Conservation (phyloP, 2,888 invertebrate species). For the Synanthedon andrenaeformis region DNA sequence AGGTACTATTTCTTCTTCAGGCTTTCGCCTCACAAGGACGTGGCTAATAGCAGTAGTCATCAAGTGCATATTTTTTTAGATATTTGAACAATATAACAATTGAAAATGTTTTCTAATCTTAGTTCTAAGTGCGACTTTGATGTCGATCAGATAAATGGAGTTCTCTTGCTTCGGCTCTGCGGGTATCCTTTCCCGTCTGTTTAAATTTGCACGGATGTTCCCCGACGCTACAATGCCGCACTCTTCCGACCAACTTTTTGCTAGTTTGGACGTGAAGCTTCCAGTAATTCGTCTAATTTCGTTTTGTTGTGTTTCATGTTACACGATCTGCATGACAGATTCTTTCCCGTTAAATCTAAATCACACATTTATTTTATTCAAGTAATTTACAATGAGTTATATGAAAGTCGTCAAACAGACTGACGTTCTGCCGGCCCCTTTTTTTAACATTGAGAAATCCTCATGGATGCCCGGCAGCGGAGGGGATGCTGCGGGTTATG, state of each 20-base stretch:
- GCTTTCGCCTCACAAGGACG: too few relatives aligned
- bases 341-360: too few relatives aligned
- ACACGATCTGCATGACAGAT: too few relatives aligned
- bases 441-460: not conserved
- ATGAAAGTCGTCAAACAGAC: too few relatives aligned
- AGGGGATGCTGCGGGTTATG: too few relatives aligned
- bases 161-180: conserved; percentile 30
- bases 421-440: not conserved
- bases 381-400: not conserved
- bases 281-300: conserved; percentile 8
- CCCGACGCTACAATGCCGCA: not conserved
- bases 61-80: too few relatives aligned
- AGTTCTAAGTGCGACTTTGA: not conserved
- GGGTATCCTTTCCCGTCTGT: conserved; percentile 23
- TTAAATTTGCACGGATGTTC: conserved; percentile 29
- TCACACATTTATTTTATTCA: not conserved
- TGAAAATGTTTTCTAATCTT: not conserved
- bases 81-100: too few relatives aligned
- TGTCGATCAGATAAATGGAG: conserved; percentile 34
- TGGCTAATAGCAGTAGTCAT: too few relatives aligned
- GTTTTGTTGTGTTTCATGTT: conserved; percentile 1
- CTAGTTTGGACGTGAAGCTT: conserved; percentile 15
- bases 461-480: too few relatives aligned
- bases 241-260: conserved; percentile 15
- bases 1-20: too few relatives aligned